Conservation (phyloP, 1,140 invertebrate species). For the Drosophila lini region DNA sequence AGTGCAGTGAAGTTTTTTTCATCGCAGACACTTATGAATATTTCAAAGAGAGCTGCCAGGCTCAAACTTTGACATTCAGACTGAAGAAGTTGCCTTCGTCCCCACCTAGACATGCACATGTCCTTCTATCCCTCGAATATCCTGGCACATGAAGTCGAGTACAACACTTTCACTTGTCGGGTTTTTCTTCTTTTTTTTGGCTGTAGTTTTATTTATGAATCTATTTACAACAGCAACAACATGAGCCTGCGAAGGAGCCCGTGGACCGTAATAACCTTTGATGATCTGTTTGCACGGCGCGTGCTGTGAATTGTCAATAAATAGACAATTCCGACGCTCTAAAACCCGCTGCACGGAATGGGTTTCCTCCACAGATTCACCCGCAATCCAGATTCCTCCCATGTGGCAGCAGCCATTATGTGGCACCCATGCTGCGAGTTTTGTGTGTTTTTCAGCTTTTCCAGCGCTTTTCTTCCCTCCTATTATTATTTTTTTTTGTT, state of each 20-base stretch:
- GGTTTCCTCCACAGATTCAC: neutral
- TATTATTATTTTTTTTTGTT: neutral
- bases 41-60: conserved; percentile 42
- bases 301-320: conserved; percentile 66
- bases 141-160: conserved; percentile 19
- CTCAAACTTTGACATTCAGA: conserved; percentile 55
- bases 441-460: conserved; percentile 8
- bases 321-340: conserved; percentile 49
- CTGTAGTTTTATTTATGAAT: conserved; percentile 58
- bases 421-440: conserved; percentile 20
- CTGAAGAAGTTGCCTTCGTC: conserved; percentile 26
- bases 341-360: conserved; percentile 19
- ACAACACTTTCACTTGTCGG: conserved; percentile 26
- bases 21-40: conserved; percentile 49
- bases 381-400: conserved; percentile 4
- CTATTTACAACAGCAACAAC: conserved; percentile 39
- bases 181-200: conserved; percentile 7
- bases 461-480: neutral
- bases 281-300: conserved; percentile 58
- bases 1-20: too few species aligned
- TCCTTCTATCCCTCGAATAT: neutral
- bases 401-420: conserved; percentile 24
- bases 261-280: conserved; percentile 54
- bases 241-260: neutral
- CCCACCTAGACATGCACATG: conserved; percentile 19